Conservation (phyloP, 2,888 invertebrate species). For the Acronicta aceris region DNA sequence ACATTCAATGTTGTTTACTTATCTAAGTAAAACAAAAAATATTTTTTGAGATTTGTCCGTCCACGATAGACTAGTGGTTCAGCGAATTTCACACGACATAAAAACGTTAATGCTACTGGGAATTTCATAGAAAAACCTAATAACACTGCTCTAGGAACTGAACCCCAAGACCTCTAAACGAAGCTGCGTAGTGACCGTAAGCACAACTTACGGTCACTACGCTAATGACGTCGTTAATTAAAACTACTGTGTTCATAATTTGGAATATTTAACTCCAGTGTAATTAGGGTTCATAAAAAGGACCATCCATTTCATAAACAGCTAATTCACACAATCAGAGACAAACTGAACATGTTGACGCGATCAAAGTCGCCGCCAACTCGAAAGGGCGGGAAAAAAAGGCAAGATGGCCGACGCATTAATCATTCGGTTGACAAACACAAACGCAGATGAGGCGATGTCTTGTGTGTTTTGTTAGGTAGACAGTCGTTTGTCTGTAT, state of each 20-base stretch:
- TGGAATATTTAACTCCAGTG: background rate
- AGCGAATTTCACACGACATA: too few relatives aligned
- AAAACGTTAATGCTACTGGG: too few relatives aligned
- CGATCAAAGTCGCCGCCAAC: conserved; percentile 61
- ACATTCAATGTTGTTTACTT: conserved; percentile 18
- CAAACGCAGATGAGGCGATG: conserved; percentile 50
- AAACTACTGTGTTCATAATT: too few relatives aligned
- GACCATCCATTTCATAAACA: conserved; percentile 10
- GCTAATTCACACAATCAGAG: conserved; percentile 55
- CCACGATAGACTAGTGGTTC: too few relatives aligned
- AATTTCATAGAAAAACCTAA: too few relatives aligned
- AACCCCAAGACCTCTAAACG: too few relatives aligned
- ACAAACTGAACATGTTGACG: conserved; percentile 46
- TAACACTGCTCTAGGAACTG: too few relatives aligned
- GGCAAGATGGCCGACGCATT: conserved; percentile 60
- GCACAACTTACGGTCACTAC: too few relatives aligned
- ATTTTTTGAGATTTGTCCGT: too few relatives aligned
- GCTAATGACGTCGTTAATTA: too few relatives aligned
- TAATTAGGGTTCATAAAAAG: background rate
- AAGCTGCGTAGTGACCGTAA: too few relatives aligned
- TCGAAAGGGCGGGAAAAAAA: conserved; percentile 61
- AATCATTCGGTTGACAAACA: conserved; percentile 65
- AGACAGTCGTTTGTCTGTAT: background rate
- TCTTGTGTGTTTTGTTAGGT: conserved; percentile 44
- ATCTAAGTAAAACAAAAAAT: background rate